These are phyloP conservation scores for Calephelis virginiensis DNA, from an alignment of 1,140 invertebrate species.

Conservation along the genomic window DNA sequence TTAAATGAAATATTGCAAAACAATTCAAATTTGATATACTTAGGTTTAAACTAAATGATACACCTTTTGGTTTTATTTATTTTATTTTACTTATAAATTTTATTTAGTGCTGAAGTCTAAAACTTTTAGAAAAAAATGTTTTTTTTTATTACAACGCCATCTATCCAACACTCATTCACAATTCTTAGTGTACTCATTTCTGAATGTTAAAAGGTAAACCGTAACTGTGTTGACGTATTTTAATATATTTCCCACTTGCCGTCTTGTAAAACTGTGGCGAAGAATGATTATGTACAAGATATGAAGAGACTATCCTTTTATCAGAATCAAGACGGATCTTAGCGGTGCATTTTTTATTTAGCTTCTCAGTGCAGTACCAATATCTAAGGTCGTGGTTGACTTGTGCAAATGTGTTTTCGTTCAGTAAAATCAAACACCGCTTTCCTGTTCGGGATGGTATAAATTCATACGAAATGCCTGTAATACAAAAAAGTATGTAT, in stretches of 20 bases:
- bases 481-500: slow-evolving; percentile 3
- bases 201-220: not conserved
- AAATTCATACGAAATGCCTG: slow-evolving; percentile 32
- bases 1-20: too few species aligned
- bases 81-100: too few species aligned
- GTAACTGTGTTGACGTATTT: slow-evolving; percentile 9
- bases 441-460: slow-evolving; percentile 29
- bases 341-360: slow-evolving; percentile 19
- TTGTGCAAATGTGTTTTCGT: slow-evolving; percentile 31
- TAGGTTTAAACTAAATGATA: too few species aligned
- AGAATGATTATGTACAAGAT: slow-evolving; percentile 25
- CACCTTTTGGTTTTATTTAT: too few species aligned
- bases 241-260: slow-evolving; percentile 21
- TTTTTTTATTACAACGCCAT: too few species aligned
- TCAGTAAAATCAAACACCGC: slow-evolving; percentile 26
- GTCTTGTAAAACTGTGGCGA: slow-evolving; percentile 24
- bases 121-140: too few species aligned
- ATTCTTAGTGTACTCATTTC: too few species aligned
- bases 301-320: slow-evolving; percentile 15
- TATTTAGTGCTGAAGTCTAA: too few species aligned
- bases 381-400: slow-evolving; percentile 31
- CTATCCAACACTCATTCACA: too few species aligned
- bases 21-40: too few species aligned
- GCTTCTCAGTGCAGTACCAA: slow-evolving; percentile 32
- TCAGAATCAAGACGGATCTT: slow-evolving; percentile 22